phyloP scores from a whole-genome alignment of 2,797 vertebrate genomes.

The Champsocephalus gunnari region DNA sequence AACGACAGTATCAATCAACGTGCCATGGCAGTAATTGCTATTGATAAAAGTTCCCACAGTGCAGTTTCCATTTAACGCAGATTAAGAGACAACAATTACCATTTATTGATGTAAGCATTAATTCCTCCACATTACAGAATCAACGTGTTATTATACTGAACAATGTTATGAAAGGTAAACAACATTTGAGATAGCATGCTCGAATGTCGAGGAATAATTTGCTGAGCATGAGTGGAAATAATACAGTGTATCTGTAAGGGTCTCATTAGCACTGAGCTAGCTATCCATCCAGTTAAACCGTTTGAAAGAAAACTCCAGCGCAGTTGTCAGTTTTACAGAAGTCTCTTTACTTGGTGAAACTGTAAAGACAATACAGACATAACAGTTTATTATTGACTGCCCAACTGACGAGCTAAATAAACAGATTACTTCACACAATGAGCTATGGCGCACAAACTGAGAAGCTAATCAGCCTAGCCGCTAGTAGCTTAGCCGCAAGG shows the following conservation, averaged over 20 bases:
- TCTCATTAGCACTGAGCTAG: too few species aligned
- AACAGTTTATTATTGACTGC: too few species aligned
- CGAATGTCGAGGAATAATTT: not conserved
- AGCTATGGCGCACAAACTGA: too few species aligned
- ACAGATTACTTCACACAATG: too few species aligned
- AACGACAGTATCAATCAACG: slow-evolving; percentile 55
- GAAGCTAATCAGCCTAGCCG: too few species aligned
- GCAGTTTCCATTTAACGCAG: slow-evolving; percentile 23
- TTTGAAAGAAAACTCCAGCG: too few species aligned
- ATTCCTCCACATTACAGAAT: slow-evolving; percentile 4
- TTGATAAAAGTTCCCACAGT: slow-evolving; percentile 44
- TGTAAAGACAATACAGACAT: too few species aligned
- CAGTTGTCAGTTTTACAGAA: too few species aligned
- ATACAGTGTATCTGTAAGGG: not conserved
- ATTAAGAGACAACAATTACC: slow-evolving; percentile 42
- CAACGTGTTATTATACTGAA: slow-evolving; percentile 9
- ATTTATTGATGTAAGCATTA: slow-evolving; percentile 1
- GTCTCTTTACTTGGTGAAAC: too few species aligned
- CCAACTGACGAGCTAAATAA: too few species aligned
- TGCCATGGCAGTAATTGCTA: slow-evolving; percentile 50
- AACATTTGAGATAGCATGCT: not conserved
- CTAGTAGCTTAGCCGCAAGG: too few species aligned
- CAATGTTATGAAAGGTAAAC: slow-evolving; percentile 19
- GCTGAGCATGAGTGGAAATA: not conserved
- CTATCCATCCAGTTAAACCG: too few species aligned